Evolutionary conservation across 2,888 invertebrate genomes (phyloP).

Genomic region (Rosalia funebris): DNA sequence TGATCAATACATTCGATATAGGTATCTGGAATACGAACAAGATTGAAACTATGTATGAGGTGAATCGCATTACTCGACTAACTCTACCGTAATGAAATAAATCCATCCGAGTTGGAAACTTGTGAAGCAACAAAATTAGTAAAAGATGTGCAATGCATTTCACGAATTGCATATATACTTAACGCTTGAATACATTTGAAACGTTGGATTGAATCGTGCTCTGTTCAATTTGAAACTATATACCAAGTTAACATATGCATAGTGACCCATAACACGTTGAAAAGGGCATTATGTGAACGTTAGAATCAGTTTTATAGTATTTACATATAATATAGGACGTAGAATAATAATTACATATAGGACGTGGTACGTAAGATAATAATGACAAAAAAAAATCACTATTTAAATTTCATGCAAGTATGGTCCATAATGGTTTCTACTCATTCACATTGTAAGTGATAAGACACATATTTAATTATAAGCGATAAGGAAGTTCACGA

Average conservation of each 20-base stretch:
- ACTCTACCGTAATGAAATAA: constrained; percentile 14
- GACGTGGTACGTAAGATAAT: no score
- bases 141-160: background rate
- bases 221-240: background rate
- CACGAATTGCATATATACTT: background rate
- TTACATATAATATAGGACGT: no score
- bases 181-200: background rate
- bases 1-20: background rate
- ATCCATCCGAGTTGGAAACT: background rate
- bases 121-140: background rate
- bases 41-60: constrained; percentile 9
- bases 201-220: background rate
- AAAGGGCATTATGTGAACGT: no score
- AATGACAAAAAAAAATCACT: no score
- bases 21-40: background rate
- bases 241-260: background rate
- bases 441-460: no score
- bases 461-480: no score
- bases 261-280: no score
- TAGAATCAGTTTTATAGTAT: no score
- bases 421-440: no score
- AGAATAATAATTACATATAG: no score
- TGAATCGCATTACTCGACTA: constrained; percentile 19
- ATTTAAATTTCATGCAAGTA: no score
- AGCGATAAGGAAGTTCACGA: no score